phyloP scores from a whole-genome alignment of 2,113 vertebrate species.

The Onychostoma macrolepis region DNA sequence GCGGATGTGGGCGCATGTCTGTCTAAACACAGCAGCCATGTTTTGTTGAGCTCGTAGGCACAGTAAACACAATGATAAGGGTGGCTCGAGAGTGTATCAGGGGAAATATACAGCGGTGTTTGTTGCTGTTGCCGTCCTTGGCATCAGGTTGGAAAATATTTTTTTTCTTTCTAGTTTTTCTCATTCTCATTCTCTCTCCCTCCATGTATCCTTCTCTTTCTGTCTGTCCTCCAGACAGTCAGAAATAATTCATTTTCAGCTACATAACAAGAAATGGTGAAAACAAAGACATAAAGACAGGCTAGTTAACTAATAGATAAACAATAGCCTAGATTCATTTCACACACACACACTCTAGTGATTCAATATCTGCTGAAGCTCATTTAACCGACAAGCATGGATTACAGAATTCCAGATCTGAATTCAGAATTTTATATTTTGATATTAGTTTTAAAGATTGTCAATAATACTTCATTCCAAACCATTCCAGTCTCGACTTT shows the following conservation, averaged over 20 bases:
- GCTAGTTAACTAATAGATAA: conserved; percentile 30
- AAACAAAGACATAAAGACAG: conserved; percentile 34
- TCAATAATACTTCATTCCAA: neutral
- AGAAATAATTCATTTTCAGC: conserved; percentile 55
- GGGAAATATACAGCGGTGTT: conserved; percentile 53
- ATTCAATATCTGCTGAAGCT: neutral
- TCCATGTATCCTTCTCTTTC: conserved; percentile 6
- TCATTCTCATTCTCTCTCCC: neutral
- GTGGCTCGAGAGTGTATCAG: conserved; percentile 46
- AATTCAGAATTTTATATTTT: neutral
- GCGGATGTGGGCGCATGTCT: conserved; percentile 11
- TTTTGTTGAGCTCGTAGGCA: conserved; percentile 36
- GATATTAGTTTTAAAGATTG: neutral
- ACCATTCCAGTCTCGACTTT: neutral
- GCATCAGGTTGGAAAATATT: conserved; percentile 51
- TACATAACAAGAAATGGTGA: conserved; percentile 44
- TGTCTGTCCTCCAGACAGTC: conserved; percentile 45
- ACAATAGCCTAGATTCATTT: neutral
- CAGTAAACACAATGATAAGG: conserved; percentile 39
- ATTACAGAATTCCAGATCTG: neutral
- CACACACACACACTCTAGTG: neutral
- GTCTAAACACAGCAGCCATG: conserved; percentile 32
- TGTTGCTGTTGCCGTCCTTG: conserved; percentile 53
- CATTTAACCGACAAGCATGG: neutral
- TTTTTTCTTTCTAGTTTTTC: neutral